Conservation (phyloP, 2,888 invertebrate species). For the Schizotus pectinicornis region DNA sequence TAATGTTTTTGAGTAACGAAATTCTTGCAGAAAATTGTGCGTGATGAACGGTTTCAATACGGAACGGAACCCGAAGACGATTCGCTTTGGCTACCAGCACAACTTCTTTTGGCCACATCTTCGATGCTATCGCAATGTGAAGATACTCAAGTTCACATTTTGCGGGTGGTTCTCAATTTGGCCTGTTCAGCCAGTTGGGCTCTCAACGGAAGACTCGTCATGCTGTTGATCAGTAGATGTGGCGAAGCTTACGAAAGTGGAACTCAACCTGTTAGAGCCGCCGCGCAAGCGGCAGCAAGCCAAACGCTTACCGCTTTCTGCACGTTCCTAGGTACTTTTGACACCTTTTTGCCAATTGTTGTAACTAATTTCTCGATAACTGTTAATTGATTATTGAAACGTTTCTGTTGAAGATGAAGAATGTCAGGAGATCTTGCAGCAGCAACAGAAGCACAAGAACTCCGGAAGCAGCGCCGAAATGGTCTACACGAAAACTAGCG, state of each 20-base stretch:
- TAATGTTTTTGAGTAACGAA: background rate
- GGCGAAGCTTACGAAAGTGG: slow-evolving; percentile 82
- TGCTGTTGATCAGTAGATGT: slow-evolving; percentile 84
- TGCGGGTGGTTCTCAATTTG: slow-evolving; percentile 82
- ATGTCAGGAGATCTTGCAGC: slow-evolving; percentile 71
- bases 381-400: too few species aligned
- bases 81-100: slow-evolving; percentile 91
- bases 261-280: slow-evolving; percentile 81
- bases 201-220: slow-evolving; percentile 86
- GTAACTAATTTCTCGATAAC: too few species aligned
- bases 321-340: slow-evolving; percentile 71
- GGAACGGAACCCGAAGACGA: slow-evolving; percentile 91
- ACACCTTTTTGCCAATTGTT: background rate
- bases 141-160: slow-evolving; percentile 79
- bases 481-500: slow-evolving; percentile 66
- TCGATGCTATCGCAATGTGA: slow-evolving; percentile 81
- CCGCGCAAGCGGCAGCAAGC: slow-evolving; percentile 88
- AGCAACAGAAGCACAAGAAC: slow-evolving; percentile 59
- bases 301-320: slow-evolving; percentile 88
- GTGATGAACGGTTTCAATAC: slow-evolving; percentile 90
- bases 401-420: slow-evolving; percentile 67
- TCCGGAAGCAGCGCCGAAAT: slow-evolving; percentile 62
- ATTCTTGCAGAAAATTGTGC: slow-evolving; percentile 77
- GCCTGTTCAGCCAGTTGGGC: slow-evolving; percentile 89
- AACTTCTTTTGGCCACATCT: slow-evolving; percentile 84